Evolutionary conservation across 2,888 invertebrate genomes (phyloP).

Genomic region (Acrobeloides nanus): DNA sequence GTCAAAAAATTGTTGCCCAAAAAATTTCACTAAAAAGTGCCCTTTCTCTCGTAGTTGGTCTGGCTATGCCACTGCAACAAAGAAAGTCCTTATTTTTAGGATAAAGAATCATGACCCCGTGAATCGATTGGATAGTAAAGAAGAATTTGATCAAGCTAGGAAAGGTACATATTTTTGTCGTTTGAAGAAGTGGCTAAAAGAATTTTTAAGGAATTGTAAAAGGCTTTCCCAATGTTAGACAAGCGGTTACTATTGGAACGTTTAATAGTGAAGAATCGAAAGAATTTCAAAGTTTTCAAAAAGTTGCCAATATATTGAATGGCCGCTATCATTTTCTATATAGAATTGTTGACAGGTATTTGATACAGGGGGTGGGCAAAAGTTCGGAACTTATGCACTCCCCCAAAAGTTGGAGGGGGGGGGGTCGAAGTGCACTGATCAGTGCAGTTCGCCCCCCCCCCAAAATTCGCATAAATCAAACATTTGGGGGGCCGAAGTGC

Average conservation of each 20-base stretch:
- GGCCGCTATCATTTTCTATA: conserved; percentile 45
- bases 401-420: too few relatives aligned
- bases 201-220: conserved; percentile 10
- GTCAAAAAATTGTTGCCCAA: too few relatives aligned
- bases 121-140: conserved; percentile 14
- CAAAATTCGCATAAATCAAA: too few relatives aligned
- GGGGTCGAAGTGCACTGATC: too few relatives aligned
- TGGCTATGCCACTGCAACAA: too few relatives aligned
- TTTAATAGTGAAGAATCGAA: conserved; percentile 26
- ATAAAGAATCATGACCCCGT: conserved; percentile 27
- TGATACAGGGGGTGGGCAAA: too few relatives aligned
- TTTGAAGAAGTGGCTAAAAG: too few relatives aligned
- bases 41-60: too few relatives aligned
- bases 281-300: conserved; percentile 35
- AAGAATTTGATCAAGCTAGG: conserved; percentile 18
- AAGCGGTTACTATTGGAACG: conserved; percentile 37
- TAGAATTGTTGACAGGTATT: conserved; percentile 20
- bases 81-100: conserved; percentile 20
- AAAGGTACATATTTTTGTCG: conserved; percentile 19
- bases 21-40: too few relatives aligned
- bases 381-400: too few relatives aligned
- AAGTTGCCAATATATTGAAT: conserved; percentile 33
- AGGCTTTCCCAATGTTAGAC: conserved; percentile 13
- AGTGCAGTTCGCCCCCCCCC: too few relatives aligned
- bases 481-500: too few relatives aligned